These are phyloP conservation scores for Drosophila flavopinicola DNA, from an alignment of 2,888 invertebrate genomes.

Conservation along the genomic window DNA sequence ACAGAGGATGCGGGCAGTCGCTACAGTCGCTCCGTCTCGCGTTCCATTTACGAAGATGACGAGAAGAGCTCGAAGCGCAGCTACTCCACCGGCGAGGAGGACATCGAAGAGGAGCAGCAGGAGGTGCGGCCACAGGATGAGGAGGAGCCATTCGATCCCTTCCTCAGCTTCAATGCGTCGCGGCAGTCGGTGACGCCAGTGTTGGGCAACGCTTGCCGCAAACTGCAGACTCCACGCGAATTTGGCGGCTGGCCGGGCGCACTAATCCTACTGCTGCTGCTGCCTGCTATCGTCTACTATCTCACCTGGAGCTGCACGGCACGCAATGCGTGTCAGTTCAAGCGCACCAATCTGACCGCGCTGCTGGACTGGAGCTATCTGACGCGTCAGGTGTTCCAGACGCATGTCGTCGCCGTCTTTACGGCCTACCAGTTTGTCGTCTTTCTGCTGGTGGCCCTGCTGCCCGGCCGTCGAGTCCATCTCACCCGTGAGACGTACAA, in stretches of 20 bases:
- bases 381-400: slow-evolving; percentile 71
- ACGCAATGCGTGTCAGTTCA: slow-evolving; percentile 65
- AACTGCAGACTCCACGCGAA: slow-evolving; percentile 73
- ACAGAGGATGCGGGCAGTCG: slow-evolving; percentile 70
- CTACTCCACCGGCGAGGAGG: slow-evolving; percentile 73
- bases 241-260: slow-evolving; percentile 81
- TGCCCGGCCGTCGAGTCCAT: slow-evolving; percentile 81
- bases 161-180: slow-evolving; percentile 73
- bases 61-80: slow-evolving; percentile 81
- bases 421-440: slow-evolving; percentile 75
- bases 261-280: slow-evolving; percentile 64
- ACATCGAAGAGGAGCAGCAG: slow-evolving; percentile 49
- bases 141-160: slow-evolving; percentile 68
- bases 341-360: slow-evolving; percentile 55
- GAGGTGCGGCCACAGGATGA: slow-evolving; percentile 36
- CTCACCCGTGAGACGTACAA: slow-evolving; percentile 77
- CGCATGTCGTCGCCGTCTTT: slow-evolving; percentile 71
- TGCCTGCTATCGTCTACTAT: slow-evolving; percentile 76
- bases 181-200: slow-evolving; percentile 46
- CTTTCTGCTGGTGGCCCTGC: slow-evolving; percentile 76
- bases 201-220: slow-evolving; percentile 63
- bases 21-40: slow-evolving; percentile 76
- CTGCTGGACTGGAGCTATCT: slow-evolving; percentile 66
- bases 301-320: slow-evolving; percentile 81
- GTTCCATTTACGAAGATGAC: slow-evolving; percentile 83